phyloP scores from a whole-genome alignment of 2,113 vertebrate species.

The Xenus cinereus region DNA sequence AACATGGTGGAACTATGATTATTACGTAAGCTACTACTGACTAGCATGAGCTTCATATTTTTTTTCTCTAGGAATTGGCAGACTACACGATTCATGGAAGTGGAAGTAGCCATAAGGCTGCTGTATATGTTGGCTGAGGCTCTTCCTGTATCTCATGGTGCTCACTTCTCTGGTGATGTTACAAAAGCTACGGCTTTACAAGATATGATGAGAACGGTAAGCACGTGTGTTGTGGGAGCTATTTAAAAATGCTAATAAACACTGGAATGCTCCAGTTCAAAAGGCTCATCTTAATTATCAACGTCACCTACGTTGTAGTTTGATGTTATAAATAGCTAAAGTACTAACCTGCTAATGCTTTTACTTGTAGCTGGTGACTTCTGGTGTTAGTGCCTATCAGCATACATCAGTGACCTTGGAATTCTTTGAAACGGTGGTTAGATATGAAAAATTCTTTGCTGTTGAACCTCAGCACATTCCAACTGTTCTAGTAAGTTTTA shows the following conservation, averaged over 20 bases:
- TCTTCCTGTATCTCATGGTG: slow-evolving; percentile 92
- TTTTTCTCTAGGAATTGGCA: slow-evolving; percentile 86
- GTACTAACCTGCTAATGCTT: slow-evolving; percentile 18
- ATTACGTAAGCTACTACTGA: neutral
- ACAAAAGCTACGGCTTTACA: slow-evolving; percentile 92
- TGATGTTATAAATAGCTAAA: neutral
- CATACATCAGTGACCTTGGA: slow-evolving; percentile 93
- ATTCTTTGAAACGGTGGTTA: slow-evolving; percentile 95
- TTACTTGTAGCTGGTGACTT: slow-evolving; percentile 85
- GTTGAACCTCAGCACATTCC: slow-evolving; percentile 98
- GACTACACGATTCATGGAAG: slow-evolving; percentile 90
- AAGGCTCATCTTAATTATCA: neutral
- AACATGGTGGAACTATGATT: neutral
- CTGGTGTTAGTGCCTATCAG: slow-evolving; percentile 91
- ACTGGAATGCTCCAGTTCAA: neutral
- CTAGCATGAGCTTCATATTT: neutral
- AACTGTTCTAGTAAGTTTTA: slow-evolving; percentile 85
- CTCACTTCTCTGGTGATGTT: slow-evolving; percentile 93
- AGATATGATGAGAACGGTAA: slow-evolving; percentile 97
- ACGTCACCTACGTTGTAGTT: neutral
- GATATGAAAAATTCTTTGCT: slow-evolving; percentile 97
- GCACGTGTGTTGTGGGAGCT: slow-evolving; percentile 24
- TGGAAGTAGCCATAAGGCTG: slow-evolving; percentile 93
- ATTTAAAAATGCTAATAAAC: neutral
- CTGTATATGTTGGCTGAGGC: slow-evolving; percentile 98